Conservation (phyloP, 2,888 invertebrate genomes). For the Parelbella ahira region DNA sequence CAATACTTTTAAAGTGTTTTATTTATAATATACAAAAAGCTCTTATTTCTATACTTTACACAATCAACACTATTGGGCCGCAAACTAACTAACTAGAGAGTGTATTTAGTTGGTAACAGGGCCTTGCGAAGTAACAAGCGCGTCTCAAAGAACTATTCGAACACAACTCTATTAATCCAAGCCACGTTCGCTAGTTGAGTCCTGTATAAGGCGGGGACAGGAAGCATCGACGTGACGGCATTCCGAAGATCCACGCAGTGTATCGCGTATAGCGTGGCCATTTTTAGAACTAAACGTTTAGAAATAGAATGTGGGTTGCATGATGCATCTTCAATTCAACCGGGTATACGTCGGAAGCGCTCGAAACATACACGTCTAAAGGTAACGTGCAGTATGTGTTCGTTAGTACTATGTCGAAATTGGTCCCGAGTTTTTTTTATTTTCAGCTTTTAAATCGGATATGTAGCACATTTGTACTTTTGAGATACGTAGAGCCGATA, state of each 20-base stretch:
- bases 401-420: too few relatives aligned
- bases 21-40: too few relatives aligned
- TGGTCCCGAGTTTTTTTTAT: too few relatives aligned
- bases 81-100: too few relatives aligned
- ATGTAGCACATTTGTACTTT: too few relatives aligned
- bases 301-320: constrained; percentile 35
- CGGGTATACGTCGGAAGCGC: constrained; percentile 4
- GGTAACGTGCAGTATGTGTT: too few relatives aligned
- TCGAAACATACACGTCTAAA: not conserved
- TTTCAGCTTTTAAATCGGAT: too few relatives aligned
- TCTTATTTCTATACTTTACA: too few relatives aligned
- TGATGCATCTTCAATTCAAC: constrained; percentile 34
- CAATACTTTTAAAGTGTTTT: too few relatives aligned
- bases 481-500: too few relatives aligned
- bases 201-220: constrained; percentile 48
- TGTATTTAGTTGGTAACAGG: too few relatives aligned
- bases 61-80: too few relatives aligned
- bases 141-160: constrained; percentile 8
- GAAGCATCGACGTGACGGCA: constrained; percentile 52
- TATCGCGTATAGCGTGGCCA: constrained; percentile 35
- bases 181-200: constrained; percentile 43
- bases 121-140: constrained; percentile 6
- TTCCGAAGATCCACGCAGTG: constrained; percentile 39
- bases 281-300: constrained; percentile 45
- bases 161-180: constrained; percentile 36